These are phyloP conservation scores for Diploscapter pachys DNA, from an alignment of 1,140 invertebrate genomes.

Conservation along the genomic window DNA sequence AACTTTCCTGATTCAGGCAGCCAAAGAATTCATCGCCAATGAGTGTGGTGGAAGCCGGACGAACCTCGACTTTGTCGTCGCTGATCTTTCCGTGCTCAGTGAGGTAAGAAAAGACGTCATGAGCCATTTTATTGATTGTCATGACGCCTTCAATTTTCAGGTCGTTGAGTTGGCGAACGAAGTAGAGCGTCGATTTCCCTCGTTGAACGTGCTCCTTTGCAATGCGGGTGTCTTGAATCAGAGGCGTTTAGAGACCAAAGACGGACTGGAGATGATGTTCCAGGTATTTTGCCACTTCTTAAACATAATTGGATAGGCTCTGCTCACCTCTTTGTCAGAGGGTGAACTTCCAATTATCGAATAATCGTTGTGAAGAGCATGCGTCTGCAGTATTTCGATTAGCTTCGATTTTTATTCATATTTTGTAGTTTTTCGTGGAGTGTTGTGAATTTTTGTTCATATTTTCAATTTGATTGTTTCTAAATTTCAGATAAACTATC, in stretches of 20 bases:
- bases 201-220: conserved; percentile 36
- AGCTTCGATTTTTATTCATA: too few species aligned
- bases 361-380: too few species aligned
- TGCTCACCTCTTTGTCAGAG: conserved; percentile 5
- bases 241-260: conserved; percentile 34
- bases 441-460: background rate
- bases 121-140: background rate
- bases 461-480: background rate
- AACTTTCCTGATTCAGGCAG: conserved; percentile 1
- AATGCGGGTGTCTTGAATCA: conserved; percentile 37
- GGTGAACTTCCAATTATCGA: background rate
- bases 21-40: conserved; percentile 20
- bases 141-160: conserved; percentile 21
- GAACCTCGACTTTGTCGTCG: conserved; percentile 36
- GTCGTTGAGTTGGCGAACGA: conserved; percentile 39
- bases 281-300: conserved; percentile 24
- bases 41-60: conserved; percentile 24
- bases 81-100: conserved; percentile 36
- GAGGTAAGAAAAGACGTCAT: conserved; percentile 18
- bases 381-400: too few species aligned
- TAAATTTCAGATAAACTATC: conserved; percentile 39
- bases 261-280: conserved; percentile 40
- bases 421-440: too few species aligned
- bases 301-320: conserved; percentile 9
- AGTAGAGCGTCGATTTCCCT: conserved; percentile 37